Percentiles rank a stretch among this genome's conserved stretches.
Conservation (phyloP, 92 coral and sea anemone species). For the Phenganax stokvisi region DNA sequence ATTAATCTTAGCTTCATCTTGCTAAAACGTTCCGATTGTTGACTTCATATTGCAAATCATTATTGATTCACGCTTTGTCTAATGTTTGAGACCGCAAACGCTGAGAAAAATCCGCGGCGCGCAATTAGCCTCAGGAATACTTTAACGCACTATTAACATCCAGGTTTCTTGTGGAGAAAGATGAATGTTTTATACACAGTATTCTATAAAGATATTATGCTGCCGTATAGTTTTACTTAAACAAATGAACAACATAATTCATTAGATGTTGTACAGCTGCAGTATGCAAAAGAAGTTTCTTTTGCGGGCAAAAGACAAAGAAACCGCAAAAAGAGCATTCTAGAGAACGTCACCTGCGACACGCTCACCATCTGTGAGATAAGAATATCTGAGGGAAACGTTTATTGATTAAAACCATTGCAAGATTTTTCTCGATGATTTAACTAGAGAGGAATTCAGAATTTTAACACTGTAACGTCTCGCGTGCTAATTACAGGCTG, state of each 20-base stretch:
- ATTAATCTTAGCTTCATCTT: not conserved
- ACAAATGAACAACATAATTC: constrained; percentile 4
- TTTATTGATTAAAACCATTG: not conserved
- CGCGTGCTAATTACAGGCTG: too few relatives aligned
- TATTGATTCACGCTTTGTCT: too few relatives aligned
- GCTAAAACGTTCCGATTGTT: not conserved
- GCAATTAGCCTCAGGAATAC: not conserved
- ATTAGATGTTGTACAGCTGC: not conserved
- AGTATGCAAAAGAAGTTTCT: not conserved
- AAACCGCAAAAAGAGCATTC: constrained; percentile 2
- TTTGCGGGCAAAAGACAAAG: constrained; percentile 8
- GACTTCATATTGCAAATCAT: not conserved
- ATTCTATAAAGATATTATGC: not conserved
- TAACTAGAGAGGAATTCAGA: too few relatives aligned
- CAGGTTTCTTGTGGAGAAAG: not conserved
- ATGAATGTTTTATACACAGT: not conserved
- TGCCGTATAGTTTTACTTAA: not conserved
- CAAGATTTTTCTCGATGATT: not conserved
- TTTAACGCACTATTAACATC: not conserved
- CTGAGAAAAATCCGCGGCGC: too few relatives aligned
- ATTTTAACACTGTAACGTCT: too few relatives aligned
- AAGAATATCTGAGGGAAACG: not conserved
- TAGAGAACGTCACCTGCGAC: constrained; percentile 13
- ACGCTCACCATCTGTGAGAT: not conserved
- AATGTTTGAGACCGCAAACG: too few relatives aligned